These are phyloP conservation scores for Tretioscincus oriximinensis DNA, from an alignment of 2,113 vertebrate genomes.

Conservation along the genomic window DNA sequence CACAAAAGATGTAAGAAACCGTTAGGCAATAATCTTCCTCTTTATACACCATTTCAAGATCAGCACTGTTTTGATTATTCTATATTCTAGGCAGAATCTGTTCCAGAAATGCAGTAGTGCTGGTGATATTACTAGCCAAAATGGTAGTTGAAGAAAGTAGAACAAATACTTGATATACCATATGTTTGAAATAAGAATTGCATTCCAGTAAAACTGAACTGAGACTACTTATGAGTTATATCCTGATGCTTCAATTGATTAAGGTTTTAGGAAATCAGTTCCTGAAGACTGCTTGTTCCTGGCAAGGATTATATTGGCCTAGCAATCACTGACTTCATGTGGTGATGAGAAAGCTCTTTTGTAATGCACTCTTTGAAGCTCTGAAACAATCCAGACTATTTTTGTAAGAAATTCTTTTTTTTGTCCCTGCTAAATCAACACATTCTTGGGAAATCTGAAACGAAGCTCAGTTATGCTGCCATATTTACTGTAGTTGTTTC, in stretches of 20 bases:
- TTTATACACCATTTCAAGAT: background rate
- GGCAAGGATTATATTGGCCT: background rate
- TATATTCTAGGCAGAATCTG: background rate
- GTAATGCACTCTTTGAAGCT: background rate
- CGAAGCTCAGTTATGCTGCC: background rate
- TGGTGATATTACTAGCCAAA: background rate
- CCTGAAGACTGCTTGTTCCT: background rate
- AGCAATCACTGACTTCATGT: background rate
- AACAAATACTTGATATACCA: slow-evolving; percentile 35
- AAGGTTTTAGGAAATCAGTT: slow-evolving; percentile 1
- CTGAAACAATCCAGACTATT: background rate
- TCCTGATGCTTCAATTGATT: background rate
- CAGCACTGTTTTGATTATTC: background rate
- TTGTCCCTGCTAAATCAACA: slow-evolving; percentile 9
- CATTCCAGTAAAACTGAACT: slow-evolving; percentile 40
- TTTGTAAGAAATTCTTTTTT: slow-evolving; percentile 7
- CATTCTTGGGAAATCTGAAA: background rate
- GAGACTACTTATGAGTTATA: slow-evolving; percentile 2
- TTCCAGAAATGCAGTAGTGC: background rate
- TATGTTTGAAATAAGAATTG: slow-evolving; percentile 49
- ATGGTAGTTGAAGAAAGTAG: slow-evolving; percentile 38
- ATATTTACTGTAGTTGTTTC: background rate
- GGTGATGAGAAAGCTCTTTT: background rate
- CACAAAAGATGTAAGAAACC: background rate
- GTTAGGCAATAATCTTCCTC: background rate